Conservation (phyloP, 2,797 vertebrate species). For the Phrynocephalus vlangalii region DNA sequence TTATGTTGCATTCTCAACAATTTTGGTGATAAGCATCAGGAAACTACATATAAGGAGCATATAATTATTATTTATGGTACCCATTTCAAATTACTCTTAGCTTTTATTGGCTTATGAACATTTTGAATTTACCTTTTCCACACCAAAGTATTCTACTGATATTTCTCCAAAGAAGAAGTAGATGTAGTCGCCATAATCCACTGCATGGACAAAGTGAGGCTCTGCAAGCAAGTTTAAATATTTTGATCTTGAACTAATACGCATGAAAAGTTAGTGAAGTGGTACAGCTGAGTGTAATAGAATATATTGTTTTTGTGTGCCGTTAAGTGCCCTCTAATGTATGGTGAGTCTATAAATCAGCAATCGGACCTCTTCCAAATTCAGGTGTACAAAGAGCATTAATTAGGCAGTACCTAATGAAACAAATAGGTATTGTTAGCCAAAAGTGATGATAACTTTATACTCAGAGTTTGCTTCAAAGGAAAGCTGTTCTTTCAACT, state of each 20-base stretch:
- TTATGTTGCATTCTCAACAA: conserved; percentile 43
- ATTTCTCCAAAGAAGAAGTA: conserved; percentile 99
- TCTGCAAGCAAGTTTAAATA: conserved; percentile 78
- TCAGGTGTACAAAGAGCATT: too few species aligned
- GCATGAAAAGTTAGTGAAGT: neutral
- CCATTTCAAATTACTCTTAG: conserved; percentile 67
- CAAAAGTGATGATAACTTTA: too few species aligned
- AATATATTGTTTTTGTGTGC: too few species aligned
- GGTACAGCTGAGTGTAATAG: neutral
- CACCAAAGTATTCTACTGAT: conserved; percentile 97
- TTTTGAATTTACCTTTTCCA: conserved; percentile 90
- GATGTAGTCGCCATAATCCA: conserved; percentile 94
- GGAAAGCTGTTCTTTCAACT: too few species aligned
- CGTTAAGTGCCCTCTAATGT: too few species aligned
- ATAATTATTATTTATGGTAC: conserved; percentile 66
- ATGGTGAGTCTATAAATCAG: too few species aligned
- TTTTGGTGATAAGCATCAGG: conserved; percentile 47
- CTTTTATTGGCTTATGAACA: conserved; percentile 12
- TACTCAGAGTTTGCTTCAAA: too few species aligned
- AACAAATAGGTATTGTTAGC: too few species aligned
- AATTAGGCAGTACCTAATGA: too few species aligned
- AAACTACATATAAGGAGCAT: conserved; percentile 64
- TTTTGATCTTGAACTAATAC: neutral
- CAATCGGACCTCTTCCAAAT: too few species aligned
- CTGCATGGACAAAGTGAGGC: conserved; percentile 94